phyloP scores from a whole-genome alignment of 2,888 invertebrate species.

The Crioceris asparagi region DNA sequence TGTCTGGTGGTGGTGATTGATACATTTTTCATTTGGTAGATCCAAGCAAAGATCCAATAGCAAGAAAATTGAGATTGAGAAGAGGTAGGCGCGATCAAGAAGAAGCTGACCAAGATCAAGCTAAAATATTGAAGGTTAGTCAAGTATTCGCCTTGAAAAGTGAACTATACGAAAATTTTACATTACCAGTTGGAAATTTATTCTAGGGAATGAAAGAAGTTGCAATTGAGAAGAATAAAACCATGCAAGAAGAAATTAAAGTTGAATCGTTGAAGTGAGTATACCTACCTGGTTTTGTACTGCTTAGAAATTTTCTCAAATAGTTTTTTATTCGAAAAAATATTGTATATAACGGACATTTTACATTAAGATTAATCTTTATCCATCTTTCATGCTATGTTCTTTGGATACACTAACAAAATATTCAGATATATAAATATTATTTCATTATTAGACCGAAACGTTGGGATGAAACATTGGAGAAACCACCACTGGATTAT shows the following conservation, averaged over 20 bases:
- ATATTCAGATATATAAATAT: background rate
- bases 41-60: constrained; percentile 81
- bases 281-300: constrained; percentile 1
- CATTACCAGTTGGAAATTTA: too few relatives aligned
- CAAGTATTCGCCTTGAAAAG: background rate
- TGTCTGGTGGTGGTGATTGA: background rate
- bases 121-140: constrained; percentile 68
- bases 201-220: constrained; percentile 73
- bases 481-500: constrained; percentile 92
- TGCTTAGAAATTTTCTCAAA: too few relatives aligned
- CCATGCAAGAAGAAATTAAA: constrained; percentile 54
- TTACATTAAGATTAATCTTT: too few relatives aligned
- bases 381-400: too few relatives aligned
- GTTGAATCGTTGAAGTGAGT: constrained; percentile 62
- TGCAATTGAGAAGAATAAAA: constrained; percentile 71
- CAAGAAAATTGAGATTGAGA: constrained; percentile 81
- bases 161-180: constrained; percentile 2
- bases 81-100: constrained; percentile 69
- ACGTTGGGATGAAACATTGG: constrained; percentile 91
- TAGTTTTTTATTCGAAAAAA: too few relatives aligned
- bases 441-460: constrained; percentile 59
- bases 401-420: background rate
- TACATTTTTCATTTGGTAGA: constrained; percentile 32
- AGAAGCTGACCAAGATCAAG: constrained; percentile 76
- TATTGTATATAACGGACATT: too few relatives aligned